Evolutionary conservation across 1,140 invertebrate genomes (phyloP).

Genomic region (Lepidostoma basale): DNA sequence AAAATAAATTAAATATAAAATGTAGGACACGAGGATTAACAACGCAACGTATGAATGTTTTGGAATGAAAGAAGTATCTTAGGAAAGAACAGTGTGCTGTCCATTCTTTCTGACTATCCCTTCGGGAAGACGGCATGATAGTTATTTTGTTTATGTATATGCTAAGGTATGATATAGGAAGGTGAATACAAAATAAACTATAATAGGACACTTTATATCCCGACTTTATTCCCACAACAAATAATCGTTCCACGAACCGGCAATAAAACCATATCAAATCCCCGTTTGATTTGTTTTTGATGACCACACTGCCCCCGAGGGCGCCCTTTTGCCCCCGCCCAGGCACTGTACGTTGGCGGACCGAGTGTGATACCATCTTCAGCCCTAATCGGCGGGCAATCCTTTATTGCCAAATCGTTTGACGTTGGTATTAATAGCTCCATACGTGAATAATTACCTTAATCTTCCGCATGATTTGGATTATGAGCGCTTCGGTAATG

Average conservation of each 20-base stretch:
- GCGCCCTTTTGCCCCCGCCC: slow-evolving; percentile 26
- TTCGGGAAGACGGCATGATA: not conserved
- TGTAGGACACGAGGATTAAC: not conserved
- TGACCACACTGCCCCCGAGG: slow-evolving; percentile 26
- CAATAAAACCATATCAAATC: slow-evolving; percentile 42
- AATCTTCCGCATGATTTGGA: not conserved
- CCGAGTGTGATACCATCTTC: slow-evolving; percentile 14
- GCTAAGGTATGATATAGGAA: not conserved
- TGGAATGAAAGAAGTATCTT: not conserved
- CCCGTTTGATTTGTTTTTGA: slow-evolving; percentile 41
- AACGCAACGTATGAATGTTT: not conserved
- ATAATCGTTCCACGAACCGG: slow-evolving; percentile 12
- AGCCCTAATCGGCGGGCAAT: not conserved
- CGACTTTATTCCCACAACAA: slow-evolving; percentile 31
- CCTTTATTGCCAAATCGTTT: not conserved
- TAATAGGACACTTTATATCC: not conserved
- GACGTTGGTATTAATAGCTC: not conserved
- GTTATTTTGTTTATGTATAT: not conserved
- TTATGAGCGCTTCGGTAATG: not conserved
- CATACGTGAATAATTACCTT: too few species aligned
- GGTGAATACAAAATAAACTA: not conserved
- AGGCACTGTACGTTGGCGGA: too few species aligned
- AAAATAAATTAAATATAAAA: too few species aligned
- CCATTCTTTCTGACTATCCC: too few species aligned
- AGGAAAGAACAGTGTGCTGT: too few species aligned